A percentile compares a stretch with the other conserved stretches of the same genome.
Evolutionary conservation across 2,888 invertebrate species (phyloP).

Genomic region (Onchidella celtica): DNA sequence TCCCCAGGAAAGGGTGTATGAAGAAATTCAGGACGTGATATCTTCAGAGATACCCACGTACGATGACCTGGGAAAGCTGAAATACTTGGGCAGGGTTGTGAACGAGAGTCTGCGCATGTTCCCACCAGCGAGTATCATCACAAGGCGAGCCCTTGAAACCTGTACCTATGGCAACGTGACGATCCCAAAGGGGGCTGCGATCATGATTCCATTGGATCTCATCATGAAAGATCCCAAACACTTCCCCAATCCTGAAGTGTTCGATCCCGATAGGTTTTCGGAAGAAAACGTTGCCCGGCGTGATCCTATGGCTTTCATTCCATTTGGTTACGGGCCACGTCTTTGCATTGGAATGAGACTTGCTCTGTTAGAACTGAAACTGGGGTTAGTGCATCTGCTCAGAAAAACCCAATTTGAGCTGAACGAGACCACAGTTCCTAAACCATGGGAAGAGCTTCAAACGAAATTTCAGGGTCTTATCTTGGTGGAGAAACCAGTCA

Average conservation of each 20-base stretch:
- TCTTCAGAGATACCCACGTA: background rate
- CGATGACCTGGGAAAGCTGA: constrained; percentile 1
- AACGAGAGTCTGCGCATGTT: constrained; percentile 21
- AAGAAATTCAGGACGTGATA: constrained; percentile 2
- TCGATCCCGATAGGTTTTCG: constrained; percentile 19
- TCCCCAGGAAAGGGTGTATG: constrained; percentile 15
- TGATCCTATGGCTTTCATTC: background rate
- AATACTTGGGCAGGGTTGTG: background rate
- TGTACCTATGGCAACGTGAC: background rate
- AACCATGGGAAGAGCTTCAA: background rate
- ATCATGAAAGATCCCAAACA: background rate
- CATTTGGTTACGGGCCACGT: constrained; percentile 13
- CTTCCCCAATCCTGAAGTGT: background rate
- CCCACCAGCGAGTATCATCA: background rate
- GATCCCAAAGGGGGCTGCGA: background rate
- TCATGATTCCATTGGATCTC: background rate
- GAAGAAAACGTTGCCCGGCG: background rate
- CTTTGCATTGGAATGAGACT: constrained; percentile 18
- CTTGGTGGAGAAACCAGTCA: background rate
- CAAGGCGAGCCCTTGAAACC: background rate
- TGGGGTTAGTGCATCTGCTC: background rate
- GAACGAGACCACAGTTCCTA: background rate
- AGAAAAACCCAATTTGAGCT: background rate
- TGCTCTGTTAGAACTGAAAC: constrained; percentile 4
- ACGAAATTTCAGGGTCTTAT: background rate